Evolutionary conservation across 2,888 invertebrate species (phyloP), one percentile per base, ranked within the genome.

Genomic region (Xestobium rufovillosum): DNA sequence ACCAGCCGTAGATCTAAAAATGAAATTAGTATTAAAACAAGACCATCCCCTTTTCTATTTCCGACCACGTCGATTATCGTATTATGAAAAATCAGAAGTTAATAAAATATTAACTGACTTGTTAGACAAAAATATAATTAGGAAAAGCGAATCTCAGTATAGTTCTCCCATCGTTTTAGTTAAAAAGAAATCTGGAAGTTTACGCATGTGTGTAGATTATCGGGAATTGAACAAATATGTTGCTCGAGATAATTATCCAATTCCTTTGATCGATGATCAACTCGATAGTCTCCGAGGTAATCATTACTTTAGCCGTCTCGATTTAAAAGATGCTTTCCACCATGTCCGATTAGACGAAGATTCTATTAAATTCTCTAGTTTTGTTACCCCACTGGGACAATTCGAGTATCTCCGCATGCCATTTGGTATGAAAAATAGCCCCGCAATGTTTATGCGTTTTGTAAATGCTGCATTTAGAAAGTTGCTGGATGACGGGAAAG

Each of bases 71-170:
- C 33, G 48, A 9, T 30, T 51, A 25, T 45, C 48, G 1, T 49
- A 36, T 37, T 13, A 14, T 11, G 49, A 46, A 14, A 47, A 45
- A 36, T 8, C 9, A 6, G 11, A 44, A 14, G 10, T 53, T 1
- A 3, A 32, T 3, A 23, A 35, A 10, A 49, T 51, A 4, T 8
- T 52, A 11, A 39, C 45, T 16, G 33, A 43, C 2, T 39, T 50
- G n/a, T 17, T 50, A 4, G 19, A 38, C 3, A 39, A 40, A 14
- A 26, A 25, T 2, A 43, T 51, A 10, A 53, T 55, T 23, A 13
- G 45, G 60, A 57, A 31, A 52, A 58, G 42, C 52, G 54, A 47
- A 54, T 49, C 50, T 1, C 43, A 39, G 2, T 51, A 50, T 39
- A 37, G 44, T 4, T 40, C 39, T 6, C 51, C 52, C 1, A 48